phyloP scores from a whole-genome alignment of 1,140 invertebrate genomes.

The Monochamus saltuarius region DNA sequence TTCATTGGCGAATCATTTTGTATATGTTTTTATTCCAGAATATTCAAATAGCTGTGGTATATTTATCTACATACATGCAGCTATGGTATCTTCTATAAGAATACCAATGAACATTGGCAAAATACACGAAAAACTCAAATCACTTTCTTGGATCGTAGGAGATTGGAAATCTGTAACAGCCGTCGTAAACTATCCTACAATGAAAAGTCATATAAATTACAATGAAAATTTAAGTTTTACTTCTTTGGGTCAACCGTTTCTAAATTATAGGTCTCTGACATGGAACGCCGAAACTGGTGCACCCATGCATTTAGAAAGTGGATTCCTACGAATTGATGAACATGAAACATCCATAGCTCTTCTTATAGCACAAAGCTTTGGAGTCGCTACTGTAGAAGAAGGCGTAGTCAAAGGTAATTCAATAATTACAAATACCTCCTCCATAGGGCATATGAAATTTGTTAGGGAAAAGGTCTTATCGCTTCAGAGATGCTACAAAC shows the following conservation, averaged over 20 bases:
- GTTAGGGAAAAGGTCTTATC: conserved; percentile 20
- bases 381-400: conserved; percentile 61
- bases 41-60: too few relatives aligned
- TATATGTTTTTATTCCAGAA: too few relatives aligned
- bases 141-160: conserved; percentile 55
- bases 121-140: conserved; percentile 23
- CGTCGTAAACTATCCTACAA: conserved; percentile 60
- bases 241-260: conserved; percentile 64
- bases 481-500: conserved; percentile 22
- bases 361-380: conserved; percentile 64
- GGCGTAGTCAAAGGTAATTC: conserved; percentile 45
- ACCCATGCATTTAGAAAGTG: conserved; percentile 66
- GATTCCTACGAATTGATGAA: conserved; percentile 64
- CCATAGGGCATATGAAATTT: conserved; percentile 24
- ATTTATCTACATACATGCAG: too few relatives aligned
- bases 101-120: background rate
- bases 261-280: conserved; percentile 59
- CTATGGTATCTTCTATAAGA: too few relatives aligned
- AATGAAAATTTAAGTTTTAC: conserved; percentile 62
- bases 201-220: conserved; percentile 60
- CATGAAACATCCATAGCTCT: conserved; percentile 60
- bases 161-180: conserved; percentile 60
- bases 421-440: background rate
- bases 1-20: too few relatives aligned
- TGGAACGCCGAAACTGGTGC: conserved; percentile 57